Base-by-base conservation (phyloP, 2,888 invertebrate genomes). In the Athripsodes cinereus region DNA sequence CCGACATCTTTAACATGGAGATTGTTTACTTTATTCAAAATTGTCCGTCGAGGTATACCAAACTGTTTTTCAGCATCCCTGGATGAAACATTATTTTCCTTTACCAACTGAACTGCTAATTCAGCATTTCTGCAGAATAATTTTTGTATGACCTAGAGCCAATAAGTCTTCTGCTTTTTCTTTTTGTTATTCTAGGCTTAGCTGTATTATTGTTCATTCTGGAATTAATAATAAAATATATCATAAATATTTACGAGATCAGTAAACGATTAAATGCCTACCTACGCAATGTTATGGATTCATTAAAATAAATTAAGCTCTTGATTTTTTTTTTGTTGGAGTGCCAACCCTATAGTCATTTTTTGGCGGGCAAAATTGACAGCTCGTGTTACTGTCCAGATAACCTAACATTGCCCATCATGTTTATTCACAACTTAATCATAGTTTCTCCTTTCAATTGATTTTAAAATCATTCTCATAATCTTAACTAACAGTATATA, bases 61-160 rank as follows among this genome's bases (percentile, higher is more conserved):
- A 48, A 48, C 48, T 48, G 48, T 21, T 48, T 48, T 18, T 48
- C 48, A 20, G 48, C 48, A 48, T 48, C 48, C 21, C 48, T 48
- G 6, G 48, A 48, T 21, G 48, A 48, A 18, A 48, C 6, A 8
- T 8, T 20, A 8, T 48, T 48, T 3, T 48, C 21, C 21, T 20
- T 18, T 6, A 48, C 48, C 20, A 48, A 21, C 21, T 20, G 20
- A 6, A 48, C 48, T 20, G 21, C 16, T 10, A 10, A 46, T 46
- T 16, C 46, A 20, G 21, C 48, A 48, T 48, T 20, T 48, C 48
- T 48, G 3, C 21, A 5, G 48, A 48, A 21, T 48, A 48, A n/a
- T 48, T 48, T 48, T 48, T 48, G 21, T 48, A 48, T 8, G 48
- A 21, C 20, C 48, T 18, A 18, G 48, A 48, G 21, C 48, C 48